phyloP scores from a whole-genome alignment of 1,140 invertebrate species.

The Penaeus chinensis region DNA sequence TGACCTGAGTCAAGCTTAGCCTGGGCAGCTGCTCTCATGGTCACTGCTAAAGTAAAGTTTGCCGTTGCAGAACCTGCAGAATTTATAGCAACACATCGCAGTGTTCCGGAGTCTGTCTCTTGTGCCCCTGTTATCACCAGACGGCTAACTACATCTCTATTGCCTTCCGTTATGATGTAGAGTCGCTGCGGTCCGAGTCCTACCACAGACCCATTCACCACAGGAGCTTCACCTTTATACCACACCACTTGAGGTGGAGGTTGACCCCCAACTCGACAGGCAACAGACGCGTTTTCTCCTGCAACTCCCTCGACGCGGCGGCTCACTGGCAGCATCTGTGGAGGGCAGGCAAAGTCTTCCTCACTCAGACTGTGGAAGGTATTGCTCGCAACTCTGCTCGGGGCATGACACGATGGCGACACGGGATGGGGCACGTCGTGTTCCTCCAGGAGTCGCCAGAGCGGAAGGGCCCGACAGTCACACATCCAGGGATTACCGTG shows the following conservation, averaged over 20 bases:
- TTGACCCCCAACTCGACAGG: slow-evolving; percentile 82
- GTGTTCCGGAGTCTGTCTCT: slow-evolving; percentile 78
- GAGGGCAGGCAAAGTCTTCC: slow-evolving; percentile 85
- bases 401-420: slow-evolving; percentile 81
- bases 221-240: slow-evolving; percentile 71
- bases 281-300: slow-evolving; percentile 86
- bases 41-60: slow-evolving; percentile 78
- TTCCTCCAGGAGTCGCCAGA: slow-evolving; percentile 56
- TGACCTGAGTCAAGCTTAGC: slow-evolving; percentile 55
- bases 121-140: slow-evolving; percentile 88
- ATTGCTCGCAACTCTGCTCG: slow-evolving; percentile 75
- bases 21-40: slow-evolving; percentile 48
- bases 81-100: slow-evolving; percentile 81
- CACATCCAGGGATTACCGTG: slow-evolving; percentile 68
- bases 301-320: slow-evolving; percentile 82
- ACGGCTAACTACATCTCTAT: slow-evolving; percentile 78
- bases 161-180: slow-evolving; percentile 57
- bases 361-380: slow-evolving; percentile 78
- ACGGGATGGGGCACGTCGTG: slow-evolving; percentile 73
- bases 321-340: slow-evolving; percentile 79
- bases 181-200: slow-evolving; percentile 76
- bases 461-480: slow-evolving; percentile 66
- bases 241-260: slow-evolving; percentile 85
- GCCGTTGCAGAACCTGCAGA: slow-evolving; percentile 79
- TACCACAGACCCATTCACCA: slow-evolving; percentile 65